A percentile compares a stretch with the other conserved stretches of the same genome.
Conservation (phyloP, 2,888 invertebrate genomes). For the Papilio demoleus region DNA sequence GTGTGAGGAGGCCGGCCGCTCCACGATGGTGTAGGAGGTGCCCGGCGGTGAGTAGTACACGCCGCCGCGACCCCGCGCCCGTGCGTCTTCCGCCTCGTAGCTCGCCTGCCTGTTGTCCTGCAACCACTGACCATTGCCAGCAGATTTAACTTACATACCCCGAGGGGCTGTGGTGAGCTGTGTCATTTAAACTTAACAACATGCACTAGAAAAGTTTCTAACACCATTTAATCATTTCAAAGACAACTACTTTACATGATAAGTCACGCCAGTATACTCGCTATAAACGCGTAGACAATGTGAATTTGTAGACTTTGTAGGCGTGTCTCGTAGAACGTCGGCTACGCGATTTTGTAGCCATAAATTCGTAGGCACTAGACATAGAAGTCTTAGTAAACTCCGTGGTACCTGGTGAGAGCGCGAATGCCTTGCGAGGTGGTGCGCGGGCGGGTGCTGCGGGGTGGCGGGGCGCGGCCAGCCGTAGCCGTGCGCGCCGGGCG, state of each 20-base stretch:
- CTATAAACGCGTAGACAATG: neutral
- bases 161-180: too few species aligned
- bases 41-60: conserved; percentile 94
- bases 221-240: too few species aligned
- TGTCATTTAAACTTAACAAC: too few species aligned
- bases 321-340: neutral
- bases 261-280: neutral
- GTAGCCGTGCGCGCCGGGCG: conserved; percentile 83
- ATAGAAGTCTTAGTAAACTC: conserved; percentile 10
- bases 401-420: conserved; percentile 75
- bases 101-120: conserved; percentile 80
- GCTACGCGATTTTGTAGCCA: neutral
- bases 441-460: conserved; percentile 80
- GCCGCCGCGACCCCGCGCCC: conserved; percentile 85
- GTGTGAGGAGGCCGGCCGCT: conserved; percentile 89
- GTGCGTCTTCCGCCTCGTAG: conserved; percentile 79
- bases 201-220: too few species aligned
- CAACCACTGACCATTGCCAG: conserved; percentile 64
- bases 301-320: neutral
- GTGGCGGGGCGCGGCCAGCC: conserved; percentile 81
- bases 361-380: neutral
- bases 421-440: conserved; percentile 80
- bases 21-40: conserved; percentile 94
- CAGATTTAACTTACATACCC: conserved; percentile 36
- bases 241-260: too few species aligned